These are phyloP conservation scores for Triplophysa tibetana DNA, from an alignment of 2,113 vertebrate genomes.

Conservation along the genomic window DNA sequence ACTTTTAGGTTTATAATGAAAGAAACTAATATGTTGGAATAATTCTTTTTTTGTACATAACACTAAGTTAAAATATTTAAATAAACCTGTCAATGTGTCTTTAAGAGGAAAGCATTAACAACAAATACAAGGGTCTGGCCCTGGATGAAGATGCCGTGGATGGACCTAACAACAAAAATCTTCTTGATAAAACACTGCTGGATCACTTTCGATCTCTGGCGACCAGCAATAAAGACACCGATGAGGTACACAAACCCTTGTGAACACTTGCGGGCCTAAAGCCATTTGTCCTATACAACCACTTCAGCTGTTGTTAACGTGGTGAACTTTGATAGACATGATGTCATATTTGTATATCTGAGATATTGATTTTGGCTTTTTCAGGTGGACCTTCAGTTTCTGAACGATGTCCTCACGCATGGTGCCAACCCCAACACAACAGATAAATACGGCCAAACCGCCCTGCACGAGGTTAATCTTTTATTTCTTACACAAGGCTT, in stretches of 20 bases:
- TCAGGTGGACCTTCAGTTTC: slow-evolving; percentile 66
- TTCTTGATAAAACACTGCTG: slow-evolving; percentile 61
- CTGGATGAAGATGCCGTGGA: slow-evolving; percentile 58
- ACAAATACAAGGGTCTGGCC: slow-evolving; percentile 64
- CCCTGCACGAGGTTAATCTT: slow-evolving; percentile 70
- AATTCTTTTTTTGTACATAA: too few relatives aligned
- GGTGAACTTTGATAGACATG: not conserved
- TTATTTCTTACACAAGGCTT: not conserved
- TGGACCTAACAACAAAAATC: slow-evolving; percentile 16
- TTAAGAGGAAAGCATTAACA: slow-evolving; percentile 51
- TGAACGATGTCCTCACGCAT: slow-evolving; percentile 57
- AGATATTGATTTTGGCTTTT: slow-evolving; percentile 4
- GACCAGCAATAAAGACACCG: slow-evolving; percentile 58
- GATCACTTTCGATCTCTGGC: slow-evolving; percentile 68
- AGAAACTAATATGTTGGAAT: too few relatives aligned
- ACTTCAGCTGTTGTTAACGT: not conserved
- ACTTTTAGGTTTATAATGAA: too few relatives aligned
- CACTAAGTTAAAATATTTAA: too few relatives aligned
- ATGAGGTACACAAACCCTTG: slow-evolving; percentile 53
- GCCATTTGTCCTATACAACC: too few relatives aligned
- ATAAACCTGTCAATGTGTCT: not conserved
- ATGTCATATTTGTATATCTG: not conserved
- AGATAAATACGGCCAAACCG: slow-evolving; percentile 69
- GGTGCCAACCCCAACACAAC: slow-evolving; percentile 67
- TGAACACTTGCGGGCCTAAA: not conserved